Percentiles rank a stretch among this genome's conserved stretches.
phyloP scores from a whole-genome alignment of 2,888 invertebrate genomes.

The Polylopha cassiicola region DNA sequence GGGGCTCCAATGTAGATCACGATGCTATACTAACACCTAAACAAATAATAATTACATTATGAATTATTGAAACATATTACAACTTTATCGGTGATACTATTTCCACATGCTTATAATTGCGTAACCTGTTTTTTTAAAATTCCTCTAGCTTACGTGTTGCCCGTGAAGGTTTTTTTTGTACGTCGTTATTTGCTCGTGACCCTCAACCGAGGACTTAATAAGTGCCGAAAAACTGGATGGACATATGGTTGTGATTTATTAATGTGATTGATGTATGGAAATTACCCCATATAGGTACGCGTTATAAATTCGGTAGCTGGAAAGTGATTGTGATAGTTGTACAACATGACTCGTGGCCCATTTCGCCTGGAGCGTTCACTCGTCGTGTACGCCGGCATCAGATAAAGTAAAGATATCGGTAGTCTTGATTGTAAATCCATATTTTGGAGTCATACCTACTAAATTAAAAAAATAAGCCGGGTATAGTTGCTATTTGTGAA shows the following conservation, averaged over 20 bases:
- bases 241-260: constrained; percentile 42
- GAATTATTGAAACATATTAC: constrained; percentile 18
- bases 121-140: constrained; percentile 71
- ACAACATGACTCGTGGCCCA: constrained; percentile 25
- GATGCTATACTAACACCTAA: constrained; percentile 28
- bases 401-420: constrained; percentile 12
- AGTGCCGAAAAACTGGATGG: constrained; percentile 34
- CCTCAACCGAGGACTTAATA: constrained; percentile 46
- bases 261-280: constrained; percentile 26
- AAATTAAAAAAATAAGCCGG: neutral
- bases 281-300: constrained; percentile 34
- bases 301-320: constrained; percentile 29
- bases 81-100: constrained; percentile 26
- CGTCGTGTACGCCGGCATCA: constrained; percentile 17
- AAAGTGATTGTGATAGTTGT: constrained; percentile 27
- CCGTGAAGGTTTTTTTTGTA: constrained; percentile 58
- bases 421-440: constrained; percentile 4
- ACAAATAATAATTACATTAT: constrained; percentile 25
- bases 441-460: neutral
- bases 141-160: constrained; percentile 75
- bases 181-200: constrained; percentile 53
- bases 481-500: constrained; percentile 28
- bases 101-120: constrained; percentile 63
- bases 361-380: constrained; percentile 24
- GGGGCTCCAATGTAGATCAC: constrained; percentile 31